A percentile compares a stretch with the other conserved stretches of the same genome.
phyloP scores from a whole-genome alignment of 1,140 invertebrate species.

The Leptoteleia sp. region DNA sequence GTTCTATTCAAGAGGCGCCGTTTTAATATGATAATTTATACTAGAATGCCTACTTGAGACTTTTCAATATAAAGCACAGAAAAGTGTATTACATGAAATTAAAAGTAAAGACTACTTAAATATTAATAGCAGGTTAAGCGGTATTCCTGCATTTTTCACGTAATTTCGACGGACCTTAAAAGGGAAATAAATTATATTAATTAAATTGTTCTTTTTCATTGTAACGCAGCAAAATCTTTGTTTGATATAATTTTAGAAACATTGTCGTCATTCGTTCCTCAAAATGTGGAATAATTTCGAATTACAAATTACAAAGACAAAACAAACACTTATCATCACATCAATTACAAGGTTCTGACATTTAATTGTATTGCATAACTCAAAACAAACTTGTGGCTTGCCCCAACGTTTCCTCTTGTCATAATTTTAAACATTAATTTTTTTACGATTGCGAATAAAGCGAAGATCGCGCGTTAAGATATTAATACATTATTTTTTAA shows the following conservation, averaged over 20 bases:
- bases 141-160: too few species aligned
- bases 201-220: too few species aligned
- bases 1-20: constrained; percentile 39
- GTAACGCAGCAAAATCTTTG: too few species aligned
- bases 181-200: too few species aligned
- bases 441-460: background rate
- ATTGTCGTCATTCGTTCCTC: too few species aligned
- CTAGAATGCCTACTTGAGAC: constrained; percentile 13
- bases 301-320: background rate
- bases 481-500: background rate
- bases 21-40: constrained; percentile 46
- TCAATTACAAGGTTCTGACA: constrained; percentile 17
- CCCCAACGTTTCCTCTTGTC: background rate
- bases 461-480: too few species aligned
- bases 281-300: too few species aligned
- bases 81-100: background rate
- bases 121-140: too few species aligned
- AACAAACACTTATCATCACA: constrained; percentile 24
- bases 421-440: background rate
- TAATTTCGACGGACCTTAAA: too few species aligned
- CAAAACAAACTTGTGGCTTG: background rate
- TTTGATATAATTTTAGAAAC: too few species aligned
- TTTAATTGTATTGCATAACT: constrained; percentile 22
- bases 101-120: background rate
- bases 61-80: constrained; percentile 13